Evolutionary conservation across 2,113 vertebrate genomes (phyloP).

Genomic region (Proterorhinus semilunaris): DNA sequence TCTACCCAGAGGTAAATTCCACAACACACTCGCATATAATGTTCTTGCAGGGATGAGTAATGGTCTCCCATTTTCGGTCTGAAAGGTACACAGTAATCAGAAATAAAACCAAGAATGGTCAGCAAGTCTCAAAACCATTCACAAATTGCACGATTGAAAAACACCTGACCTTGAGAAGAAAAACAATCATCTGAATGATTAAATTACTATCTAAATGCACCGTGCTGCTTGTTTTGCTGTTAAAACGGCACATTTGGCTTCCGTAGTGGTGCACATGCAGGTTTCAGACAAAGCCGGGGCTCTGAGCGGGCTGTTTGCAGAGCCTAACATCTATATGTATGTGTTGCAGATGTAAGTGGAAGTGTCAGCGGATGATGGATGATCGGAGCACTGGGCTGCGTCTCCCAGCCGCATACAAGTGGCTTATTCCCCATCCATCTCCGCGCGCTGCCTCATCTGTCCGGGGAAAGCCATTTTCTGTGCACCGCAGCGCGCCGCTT

Average conservation of each 20-base stretch:
- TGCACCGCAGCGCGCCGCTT: constrained; percentile 53
- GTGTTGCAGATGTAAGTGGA: constrained; percentile 61
- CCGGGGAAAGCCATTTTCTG: constrained; percentile 63
- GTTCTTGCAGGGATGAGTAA: no score
- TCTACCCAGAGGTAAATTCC: no score
- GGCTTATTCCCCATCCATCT: constrained; percentile 65
- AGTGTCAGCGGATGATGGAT: constrained; percentile 74
- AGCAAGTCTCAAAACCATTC: background rate
- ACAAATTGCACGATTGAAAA: background rate
- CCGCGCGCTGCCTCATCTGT: constrained; percentile 69
- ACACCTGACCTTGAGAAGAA: background rate
- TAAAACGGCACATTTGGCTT: background rate
- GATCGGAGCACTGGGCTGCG: constrained; percentile 64
- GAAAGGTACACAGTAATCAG: no score
- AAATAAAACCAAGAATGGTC: background rate
- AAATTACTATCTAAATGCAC: no score
- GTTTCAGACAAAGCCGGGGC: constrained; percentile 1
- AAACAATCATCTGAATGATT: background rate
- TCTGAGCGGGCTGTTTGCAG: constrained; percentile 41
- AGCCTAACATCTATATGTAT: constrained; percentile 66
- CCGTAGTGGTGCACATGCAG: background rate
- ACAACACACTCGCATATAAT: no score
- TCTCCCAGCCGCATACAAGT: constrained; percentile 65
- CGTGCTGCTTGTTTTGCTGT: no score
- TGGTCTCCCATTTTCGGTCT: no score